Conservation (phyloP, 2,888 invertebrate genomes). For the Drosophila lacicola region DNA sequence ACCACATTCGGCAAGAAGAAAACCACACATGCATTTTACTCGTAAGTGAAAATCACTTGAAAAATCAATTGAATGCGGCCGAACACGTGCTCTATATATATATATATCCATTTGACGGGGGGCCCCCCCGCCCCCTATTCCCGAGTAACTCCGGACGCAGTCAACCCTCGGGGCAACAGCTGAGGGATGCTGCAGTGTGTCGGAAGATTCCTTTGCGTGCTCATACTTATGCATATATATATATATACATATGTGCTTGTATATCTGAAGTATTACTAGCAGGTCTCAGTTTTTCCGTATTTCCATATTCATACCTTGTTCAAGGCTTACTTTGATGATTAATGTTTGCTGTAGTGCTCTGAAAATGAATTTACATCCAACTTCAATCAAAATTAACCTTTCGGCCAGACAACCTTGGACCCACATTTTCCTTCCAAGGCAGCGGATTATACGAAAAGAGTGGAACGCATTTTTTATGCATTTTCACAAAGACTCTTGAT, state of each 20-base stretch:
- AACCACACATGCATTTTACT: constrained; percentile 91
- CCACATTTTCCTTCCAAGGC: too few relatives aligned
- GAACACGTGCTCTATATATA: constrained; percentile 23
- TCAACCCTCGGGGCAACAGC: constrained; percentile 11
- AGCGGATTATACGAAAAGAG: too few relatives aligned
- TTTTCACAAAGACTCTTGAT: too few relatives aligned
- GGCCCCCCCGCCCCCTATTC: not conserved
- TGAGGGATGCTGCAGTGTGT: not conserved
- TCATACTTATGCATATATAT: not conserved
- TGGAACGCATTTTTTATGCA: too few relatives aligned
- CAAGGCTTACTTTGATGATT: too few relatives aligned
- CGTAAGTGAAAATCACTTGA: constrained; percentile 88
- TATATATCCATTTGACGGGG: not conserved
- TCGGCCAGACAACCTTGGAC: too few relatives aligned
- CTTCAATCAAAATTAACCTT: too few relatives aligned
- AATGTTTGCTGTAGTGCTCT: too few relatives aligned
- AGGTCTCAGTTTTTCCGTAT: too few relatives aligned
- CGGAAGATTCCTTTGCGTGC: not conserved
- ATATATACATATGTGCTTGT: not conserved
- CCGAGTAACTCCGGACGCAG: not conserved
- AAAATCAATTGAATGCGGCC: constrained; percentile 24
- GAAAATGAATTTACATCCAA: too few relatives aligned
- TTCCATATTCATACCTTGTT: too few relatives aligned
- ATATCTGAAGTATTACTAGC: too few relatives aligned
- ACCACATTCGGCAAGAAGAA: constrained; percentile 86